Percentiles rank a stretch among this genome's conserved stretches.
These are phyloP conservation scores for Apis florea DNA, from an alignment of 1,140 invertebrate genomes.

Conservation along the genomic window DNA sequence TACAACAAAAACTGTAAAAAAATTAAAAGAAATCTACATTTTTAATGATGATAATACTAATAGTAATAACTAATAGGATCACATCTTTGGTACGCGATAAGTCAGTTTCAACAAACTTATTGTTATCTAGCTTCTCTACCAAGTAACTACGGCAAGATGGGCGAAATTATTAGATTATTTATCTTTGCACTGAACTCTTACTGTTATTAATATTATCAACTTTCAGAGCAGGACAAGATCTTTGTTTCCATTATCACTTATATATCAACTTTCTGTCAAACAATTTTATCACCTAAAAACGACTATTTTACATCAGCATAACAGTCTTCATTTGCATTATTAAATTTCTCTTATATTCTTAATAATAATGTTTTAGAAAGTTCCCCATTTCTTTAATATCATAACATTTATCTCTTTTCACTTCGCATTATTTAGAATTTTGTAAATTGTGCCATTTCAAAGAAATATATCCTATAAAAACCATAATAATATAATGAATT, in stretches of 20 bases:
- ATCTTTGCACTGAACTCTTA: slow-evolving; percentile 38
- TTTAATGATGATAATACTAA: slow-evolving; percentile 53
- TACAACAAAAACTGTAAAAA: slow-evolving; percentile 47
- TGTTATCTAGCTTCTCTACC: background rate
- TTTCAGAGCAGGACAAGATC: slow-evolving; percentile 48
- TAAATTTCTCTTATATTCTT: slow-evolving; percentile 49
- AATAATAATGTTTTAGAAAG: slow-evolving; percentile 49
- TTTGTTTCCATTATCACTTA: slow-evolving; percentile 40
- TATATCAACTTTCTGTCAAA: slow-evolving; percentile 34
- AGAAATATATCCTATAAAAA: slow-evolving; percentile 12
- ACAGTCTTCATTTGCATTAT: slow-evolving; percentile 64
- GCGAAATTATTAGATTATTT: slow-evolving; percentile 34
- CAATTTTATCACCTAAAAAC: slow-evolving; percentile 57
- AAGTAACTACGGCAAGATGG: slow-evolving; percentile 55
- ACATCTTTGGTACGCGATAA: slow-evolving; percentile 70
- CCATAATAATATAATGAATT: background rate
- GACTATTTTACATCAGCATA: slow-evolving; percentile 56
- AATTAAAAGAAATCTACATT: slow-evolving; percentile 63
- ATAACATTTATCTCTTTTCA: slow-evolving; percentile 36
- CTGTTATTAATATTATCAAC: slow-evolving; percentile 43
- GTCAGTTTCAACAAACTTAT: slow-evolving; percentile 47
- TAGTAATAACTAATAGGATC: slow-evolving; percentile 59
- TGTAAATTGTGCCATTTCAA: slow-evolving; percentile 28
- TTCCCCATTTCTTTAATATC: slow-evolving; percentile 27
- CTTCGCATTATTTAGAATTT: slow-evolving; percentile 43